phyloP scores from a whole-genome alignment of 2,113 vertebrate genomes.

The Salvelinus fontinalis region DNA sequence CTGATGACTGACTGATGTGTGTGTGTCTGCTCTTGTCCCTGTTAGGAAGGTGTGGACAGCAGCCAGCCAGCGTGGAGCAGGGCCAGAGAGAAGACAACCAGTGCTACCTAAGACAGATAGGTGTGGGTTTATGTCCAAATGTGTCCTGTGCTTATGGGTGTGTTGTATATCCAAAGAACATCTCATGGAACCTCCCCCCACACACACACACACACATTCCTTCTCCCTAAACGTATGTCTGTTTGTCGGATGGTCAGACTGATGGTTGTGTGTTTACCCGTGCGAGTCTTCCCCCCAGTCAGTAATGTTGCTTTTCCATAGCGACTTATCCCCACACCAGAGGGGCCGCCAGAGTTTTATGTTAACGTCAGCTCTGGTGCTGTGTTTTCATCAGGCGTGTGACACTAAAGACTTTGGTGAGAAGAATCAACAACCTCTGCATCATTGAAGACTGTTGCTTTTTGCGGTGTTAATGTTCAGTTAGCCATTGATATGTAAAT shows the following conservation, averaged over 20 bases:
- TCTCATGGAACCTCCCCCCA: not conserved
- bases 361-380: not conserved
- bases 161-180: not conserved
- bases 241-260: not conserved
- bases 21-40: slow-evolving; percentile 31
- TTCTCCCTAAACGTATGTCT: not conserved
- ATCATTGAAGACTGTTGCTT: too few species aligned
- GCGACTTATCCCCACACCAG: too few species aligned
- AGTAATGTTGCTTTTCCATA: not conserved
- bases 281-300: not conserved
- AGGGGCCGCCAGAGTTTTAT: too few species aligned
- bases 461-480: too few species aligned
- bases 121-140: slow-evolving; percentile 11
- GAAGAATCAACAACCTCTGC: too few species aligned
- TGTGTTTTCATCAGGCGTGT: not conserved
- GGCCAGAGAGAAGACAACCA: not conserved
- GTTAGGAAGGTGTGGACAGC: slow-evolving; percentile 39
- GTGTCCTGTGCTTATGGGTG: not conserved
- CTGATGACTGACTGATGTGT: slow-evolving; percentile 1
- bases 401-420: not conserved
- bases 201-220: not conserved
- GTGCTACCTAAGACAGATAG: slow-evolving; percentile 35
- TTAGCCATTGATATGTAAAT: too few species aligned
- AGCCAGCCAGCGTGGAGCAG: slow-evolving; percentile 20
- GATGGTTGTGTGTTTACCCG: not conserved